Evolutionary conservation across 2,888 invertebrate species (phyloP), one percentile per base, ranked within the genome.

Genomic region (Scotopteryx bipunctaria): DNA sequence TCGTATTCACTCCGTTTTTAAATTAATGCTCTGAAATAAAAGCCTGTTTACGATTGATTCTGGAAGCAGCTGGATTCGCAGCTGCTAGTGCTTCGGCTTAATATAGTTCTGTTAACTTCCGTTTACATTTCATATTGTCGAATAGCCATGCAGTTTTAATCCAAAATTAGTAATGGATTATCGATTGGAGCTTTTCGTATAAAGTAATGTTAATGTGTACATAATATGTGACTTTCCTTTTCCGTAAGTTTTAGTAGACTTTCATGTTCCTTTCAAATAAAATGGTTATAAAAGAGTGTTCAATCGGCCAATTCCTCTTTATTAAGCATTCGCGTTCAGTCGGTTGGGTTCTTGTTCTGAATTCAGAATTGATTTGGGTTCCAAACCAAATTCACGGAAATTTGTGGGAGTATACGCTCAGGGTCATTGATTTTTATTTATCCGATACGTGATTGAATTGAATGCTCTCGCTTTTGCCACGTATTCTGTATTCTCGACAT

Each of bases 391-490:
- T 56, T 48, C 57, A 44, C 50, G 43, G 55, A 56, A 53, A 64
- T 64, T 66, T 61, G 62, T 57, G 56, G 59, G 61, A 59, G 59
- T 63, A 57, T 62, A 52, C 51, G 56, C 48, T 51, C 59, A 55
- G 55, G 48, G 58, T 67, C 64, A 65, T 69, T 63, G 63, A 63
- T 67, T 71, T 71, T 69, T 67, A 67, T 66, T 66, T 60, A 63
- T 63, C 55, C 46, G 59, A 59, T 66, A 73, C 72, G 69, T 75
- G 73, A 79, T 77, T 72, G 71, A 73, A 79, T 77, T 70, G 71
- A 72, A 73, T 69, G 79, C 70, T 78, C 74, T 80, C 70, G 74
- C 70, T 81, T 80, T 81, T 76, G 64, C 66, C 66, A 68, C 61
- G 66, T 61, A 71, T 71, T 69, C 70, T 66, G 70, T 72, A 68